A percentile compares a stretch with the other conserved stretches of the same genome.
phyloP scores from a whole-genome alignment of 1,140 invertebrate genomes.

The Dendrolimus punctatus region DNA sequence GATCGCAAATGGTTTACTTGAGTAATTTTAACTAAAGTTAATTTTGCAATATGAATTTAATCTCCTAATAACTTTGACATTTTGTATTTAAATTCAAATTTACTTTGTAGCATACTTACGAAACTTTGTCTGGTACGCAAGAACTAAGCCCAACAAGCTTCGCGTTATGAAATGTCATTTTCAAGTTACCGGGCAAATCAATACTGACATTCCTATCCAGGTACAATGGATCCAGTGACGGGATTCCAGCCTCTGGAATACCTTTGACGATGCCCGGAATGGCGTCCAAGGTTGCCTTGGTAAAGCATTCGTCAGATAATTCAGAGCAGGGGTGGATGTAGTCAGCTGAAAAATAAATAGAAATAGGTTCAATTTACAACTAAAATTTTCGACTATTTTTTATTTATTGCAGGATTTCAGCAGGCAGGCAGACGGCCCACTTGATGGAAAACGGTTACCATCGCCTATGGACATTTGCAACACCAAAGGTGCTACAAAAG shows the following conservation, averaged over 20 bases:
- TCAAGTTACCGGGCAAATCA: constrained; percentile 50
- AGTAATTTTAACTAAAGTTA: no score
- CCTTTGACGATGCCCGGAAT: constrained; percentile 55
- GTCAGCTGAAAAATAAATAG: constrained; percentile 33
- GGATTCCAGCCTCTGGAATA: constrained; percentile 52
- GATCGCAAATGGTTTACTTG: no score
- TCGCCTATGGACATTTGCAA: no score
- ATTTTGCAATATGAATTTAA: no score
- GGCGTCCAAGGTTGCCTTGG: constrained; percentile 51
- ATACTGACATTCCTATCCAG: constrained; percentile 57
- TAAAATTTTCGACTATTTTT: no score
- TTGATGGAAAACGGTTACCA: no score
- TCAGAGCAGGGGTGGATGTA: constrained; percentile 56
- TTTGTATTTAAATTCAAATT: constrained; percentile 1
- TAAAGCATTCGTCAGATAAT: constrained; percentile 56
- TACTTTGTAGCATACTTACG: constrained; percentile 38
- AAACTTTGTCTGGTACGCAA: constrained; percentile 56
- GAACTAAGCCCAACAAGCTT: constrained; percentile 47
- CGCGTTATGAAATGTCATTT: constrained; percentile 59
- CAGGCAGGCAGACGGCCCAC: no score
- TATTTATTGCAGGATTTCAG: no score
- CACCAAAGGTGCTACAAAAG: no score
- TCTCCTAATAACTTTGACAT: constrained; percentile 1
- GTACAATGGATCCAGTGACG: constrained; percentile 44
- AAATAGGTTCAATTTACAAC: constrained; percentile 4